Percentiles rank a stretch among this genome's conserved stretches.
Evolutionary conservation across 2,113 vertebrate genomes (phyloP).

Genomic region (Scophthalmus maximus): DNA sequence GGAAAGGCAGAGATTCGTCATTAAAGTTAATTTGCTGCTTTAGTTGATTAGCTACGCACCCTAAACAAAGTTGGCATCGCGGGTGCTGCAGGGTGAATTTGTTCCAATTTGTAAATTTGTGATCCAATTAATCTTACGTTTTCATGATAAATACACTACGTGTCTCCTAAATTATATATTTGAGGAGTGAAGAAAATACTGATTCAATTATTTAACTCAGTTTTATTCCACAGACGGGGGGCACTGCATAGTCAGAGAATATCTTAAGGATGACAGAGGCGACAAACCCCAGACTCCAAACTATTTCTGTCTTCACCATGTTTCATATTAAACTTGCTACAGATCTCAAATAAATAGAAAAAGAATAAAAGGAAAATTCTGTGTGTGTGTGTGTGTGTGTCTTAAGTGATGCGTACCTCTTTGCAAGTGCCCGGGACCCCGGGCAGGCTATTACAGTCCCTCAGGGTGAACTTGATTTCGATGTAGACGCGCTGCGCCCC

Average conservation of each 20-base stretch:
- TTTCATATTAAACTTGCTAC: constrained; percentile 25
- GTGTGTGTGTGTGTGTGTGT: constrained; percentile 1
- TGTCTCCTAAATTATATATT: not conserved
- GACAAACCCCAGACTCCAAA: not conserved
- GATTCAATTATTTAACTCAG: not conserved
- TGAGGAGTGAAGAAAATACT: constrained; percentile 1
- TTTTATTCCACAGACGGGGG: not conserved
- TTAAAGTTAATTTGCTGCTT: constrained; percentile 26
- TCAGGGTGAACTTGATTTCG: constrained; percentile 88
- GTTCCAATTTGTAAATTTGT: constrained; percentile 14
- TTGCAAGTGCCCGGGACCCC: constrained; percentile 88
- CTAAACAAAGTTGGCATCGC: not conserved
- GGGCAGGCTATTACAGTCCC: constrained; percentile 88
- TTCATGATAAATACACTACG: constrained; percentile 4
- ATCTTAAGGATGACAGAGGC: too few species aligned
- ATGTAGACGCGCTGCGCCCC: constrained; percentile 87
- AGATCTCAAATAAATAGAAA: constrained; percentile 2
- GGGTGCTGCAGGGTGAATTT: not conserved
- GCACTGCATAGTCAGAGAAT: not conserved
- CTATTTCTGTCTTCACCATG: not conserved
- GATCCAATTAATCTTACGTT: constrained; percentile 8
- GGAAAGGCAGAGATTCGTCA: not conserved
- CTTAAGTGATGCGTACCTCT: constrained; percentile 71
- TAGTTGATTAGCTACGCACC: constrained; percentile 2
- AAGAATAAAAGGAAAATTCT: not conserved